phyloP scores from a whole-genome alignment of 2,113 vertebrate species.

The Eulemur rufifrons region DNA sequence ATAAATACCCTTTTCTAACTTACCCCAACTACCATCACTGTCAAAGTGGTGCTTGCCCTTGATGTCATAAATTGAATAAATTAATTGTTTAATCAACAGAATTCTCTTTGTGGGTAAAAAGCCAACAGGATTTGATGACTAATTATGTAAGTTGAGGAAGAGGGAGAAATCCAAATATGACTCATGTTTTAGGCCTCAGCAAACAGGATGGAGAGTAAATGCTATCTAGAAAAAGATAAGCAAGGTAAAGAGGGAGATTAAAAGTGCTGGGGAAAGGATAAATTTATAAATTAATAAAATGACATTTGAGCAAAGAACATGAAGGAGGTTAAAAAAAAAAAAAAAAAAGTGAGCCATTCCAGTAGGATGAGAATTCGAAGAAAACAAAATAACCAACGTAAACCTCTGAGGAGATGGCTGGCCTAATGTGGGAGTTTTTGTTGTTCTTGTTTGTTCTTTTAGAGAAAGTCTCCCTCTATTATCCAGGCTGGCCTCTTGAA shows the following conservation, averaged over 20 bases:
- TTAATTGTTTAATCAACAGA: not conserved
- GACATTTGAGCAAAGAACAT: not conserved
- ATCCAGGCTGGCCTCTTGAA: not conserved
- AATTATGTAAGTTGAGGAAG: not conserved
- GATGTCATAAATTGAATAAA: not conserved
- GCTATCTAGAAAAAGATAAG: not conserved
- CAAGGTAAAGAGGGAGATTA: not conserved
- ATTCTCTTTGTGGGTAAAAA: not conserved
- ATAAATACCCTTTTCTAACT: not conserved
- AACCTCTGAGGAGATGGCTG: not conserved
- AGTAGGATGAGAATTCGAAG: not conserved
- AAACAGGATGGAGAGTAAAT: not conserved
- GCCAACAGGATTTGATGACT: not conserved
- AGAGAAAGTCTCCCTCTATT: not conserved
- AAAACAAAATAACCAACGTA: conserved; percentile 8
- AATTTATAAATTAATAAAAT: conserved; percentile 15
- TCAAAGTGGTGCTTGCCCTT: not conserved
- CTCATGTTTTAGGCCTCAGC: not conserved
- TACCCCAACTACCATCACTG: not conserved
- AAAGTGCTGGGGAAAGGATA: not conserved
- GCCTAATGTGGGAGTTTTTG: not conserved
- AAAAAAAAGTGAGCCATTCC: not conserved
- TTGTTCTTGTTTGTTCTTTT: not conserved
- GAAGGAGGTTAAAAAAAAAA: not conserved
- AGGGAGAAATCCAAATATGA: not conserved